phyloP scores from a whole-genome alignment of 2,113 vertebrate species.

The Nerophis ophidion region DNA sequence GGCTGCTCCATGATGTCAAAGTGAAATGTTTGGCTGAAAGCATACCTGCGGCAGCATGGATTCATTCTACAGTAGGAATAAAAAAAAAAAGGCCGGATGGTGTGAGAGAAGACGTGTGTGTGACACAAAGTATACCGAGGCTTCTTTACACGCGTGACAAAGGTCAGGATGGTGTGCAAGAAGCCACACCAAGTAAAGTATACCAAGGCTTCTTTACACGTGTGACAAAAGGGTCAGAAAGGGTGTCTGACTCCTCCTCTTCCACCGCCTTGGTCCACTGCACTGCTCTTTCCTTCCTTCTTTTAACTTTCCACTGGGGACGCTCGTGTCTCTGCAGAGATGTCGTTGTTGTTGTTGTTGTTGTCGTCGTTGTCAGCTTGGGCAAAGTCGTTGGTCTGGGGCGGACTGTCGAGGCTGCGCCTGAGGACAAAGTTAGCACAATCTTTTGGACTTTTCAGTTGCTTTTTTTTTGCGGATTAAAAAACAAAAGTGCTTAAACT shows the following conservation, averaged over 20 bases:
- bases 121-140: too few species aligned
- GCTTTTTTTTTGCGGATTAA: too few species aligned
- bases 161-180: neutral
- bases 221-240: too few species aligned
- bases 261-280: constrained; percentile 55
- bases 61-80: constrained; percentile 52
- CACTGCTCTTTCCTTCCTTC: constrained; percentile 12
- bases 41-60: constrained; percentile 20
- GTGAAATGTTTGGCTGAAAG: constrained; percentile 10
- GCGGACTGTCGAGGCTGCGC: constrained; percentile 57
- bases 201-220: too few species aligned
- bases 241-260: too few species aligned
- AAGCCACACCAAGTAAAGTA: too few species aligned
- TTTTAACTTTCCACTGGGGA: constrained; percentile 65
- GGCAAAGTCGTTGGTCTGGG: constrained; percentile 37
- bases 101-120: constrained; percentile 29
- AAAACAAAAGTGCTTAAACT: too few species aligned
- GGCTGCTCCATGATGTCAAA: constrained; percentile 30
- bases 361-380: constrained; percentile 49
- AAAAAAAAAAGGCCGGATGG: constrained; percentile 41
- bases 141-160: constrained; percentile 8
- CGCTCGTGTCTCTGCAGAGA: constrained; percentile 51
- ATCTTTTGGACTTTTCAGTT: too few species aligned
- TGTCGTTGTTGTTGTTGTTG: constrained; percentile 48
- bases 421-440: constrained; percentile 25